Evolutionary conservation across 2,888 invertebrate genomes (phyloP).

Genomic region (Graphium colonna): DNA sequence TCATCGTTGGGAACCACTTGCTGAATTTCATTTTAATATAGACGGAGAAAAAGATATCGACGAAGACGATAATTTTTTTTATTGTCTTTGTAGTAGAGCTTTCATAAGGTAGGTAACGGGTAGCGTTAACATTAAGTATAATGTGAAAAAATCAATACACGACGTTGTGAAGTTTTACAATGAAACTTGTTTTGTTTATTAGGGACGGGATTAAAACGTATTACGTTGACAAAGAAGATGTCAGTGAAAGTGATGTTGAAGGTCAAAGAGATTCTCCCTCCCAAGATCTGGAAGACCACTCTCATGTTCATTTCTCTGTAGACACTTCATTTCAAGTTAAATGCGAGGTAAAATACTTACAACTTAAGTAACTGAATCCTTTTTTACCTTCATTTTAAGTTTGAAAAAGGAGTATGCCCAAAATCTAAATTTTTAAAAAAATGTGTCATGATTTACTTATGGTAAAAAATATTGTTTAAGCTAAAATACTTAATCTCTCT

Average conservation of each 20-base stretch:
- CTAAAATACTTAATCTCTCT: too few species aligned
- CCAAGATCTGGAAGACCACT: constrained; percentile 64
- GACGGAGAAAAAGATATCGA: constrained; percentile 54
- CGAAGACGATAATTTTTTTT: constrained; percentile 77
- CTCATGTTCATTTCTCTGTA: constrained; percentile 73
- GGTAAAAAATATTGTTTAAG: too few species aligned
- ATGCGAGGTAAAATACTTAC: constrained; percentile 55
- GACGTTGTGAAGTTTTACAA: not conserved
- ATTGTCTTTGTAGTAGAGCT: constrained; percentile 85
- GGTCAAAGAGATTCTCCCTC: constrained; percentile 49
- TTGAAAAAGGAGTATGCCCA: too few species aligned
- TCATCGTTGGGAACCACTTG: constrained; percentile 84
- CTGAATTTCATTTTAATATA: constrained; percentile 79
- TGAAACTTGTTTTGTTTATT: constrained; percentile 9
- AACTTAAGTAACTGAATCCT: not conserved
- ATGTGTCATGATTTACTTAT: too few species aligned
- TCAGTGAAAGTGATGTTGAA: constrained; percentile 66
- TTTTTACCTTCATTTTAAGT: too few species aligned
- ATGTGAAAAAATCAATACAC: constrained; percentile 25
- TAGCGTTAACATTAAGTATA: too few species aligned
- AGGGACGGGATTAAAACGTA: constrained; percentile 64
- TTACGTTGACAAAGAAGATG: constrained; percentile 56
- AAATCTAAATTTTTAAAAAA: too few species aligned
- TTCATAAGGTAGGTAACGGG: constrained; percentile 82
- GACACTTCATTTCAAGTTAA: constrained; percentile 71